A percentile compares a stretch with the other conserved stretches of the same genome.
These are phyloP conservation scores for Julus scanicus DNA, from an alignment of 2,888 invertebrate genomes.

Conservation along the genomic window DNA sequence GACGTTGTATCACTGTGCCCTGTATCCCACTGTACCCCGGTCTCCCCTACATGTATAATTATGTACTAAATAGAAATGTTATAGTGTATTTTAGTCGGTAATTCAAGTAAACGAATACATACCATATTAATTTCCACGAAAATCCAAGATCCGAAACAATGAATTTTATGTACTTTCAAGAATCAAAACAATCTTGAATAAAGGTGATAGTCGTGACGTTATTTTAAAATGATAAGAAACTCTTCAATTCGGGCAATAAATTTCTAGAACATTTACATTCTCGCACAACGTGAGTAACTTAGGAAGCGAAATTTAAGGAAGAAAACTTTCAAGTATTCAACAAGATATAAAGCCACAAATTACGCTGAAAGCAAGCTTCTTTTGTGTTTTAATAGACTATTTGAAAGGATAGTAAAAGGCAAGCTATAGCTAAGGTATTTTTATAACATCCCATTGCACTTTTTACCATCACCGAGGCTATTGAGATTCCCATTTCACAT, in stretches of 20 bases:
- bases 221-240: background rate
- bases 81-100: no score
- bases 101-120: no score
- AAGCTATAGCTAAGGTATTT: slow-evolving; percentile 17
- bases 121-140: background rate
- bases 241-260: background rate
- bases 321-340: slow-evolving; percentile 28
- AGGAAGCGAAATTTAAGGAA: background rate
- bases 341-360: slow-evolving; percentile 39
- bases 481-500: slow-evolving; percentile 30
- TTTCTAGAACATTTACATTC: slow-evolving; percentile 3
- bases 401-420: slow-evolving; percentile 29
- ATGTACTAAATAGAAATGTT: no score
- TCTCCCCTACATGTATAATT: no score
- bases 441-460: slow-evolving; percentile 30
- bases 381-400: slow-evolving; percentile 36
- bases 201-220: background rate
- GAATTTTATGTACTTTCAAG: background rate
- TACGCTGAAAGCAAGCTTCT: slow-evolving; percentile 16
- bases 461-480: background rate
- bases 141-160: background rate
- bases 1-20: no score
- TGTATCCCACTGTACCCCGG: no score
- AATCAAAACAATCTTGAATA: background rate
- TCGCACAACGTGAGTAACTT: background rate